Conservation (phyloP, 2,113 vertebrate genomes). For the Alethe castanea region DNA sequence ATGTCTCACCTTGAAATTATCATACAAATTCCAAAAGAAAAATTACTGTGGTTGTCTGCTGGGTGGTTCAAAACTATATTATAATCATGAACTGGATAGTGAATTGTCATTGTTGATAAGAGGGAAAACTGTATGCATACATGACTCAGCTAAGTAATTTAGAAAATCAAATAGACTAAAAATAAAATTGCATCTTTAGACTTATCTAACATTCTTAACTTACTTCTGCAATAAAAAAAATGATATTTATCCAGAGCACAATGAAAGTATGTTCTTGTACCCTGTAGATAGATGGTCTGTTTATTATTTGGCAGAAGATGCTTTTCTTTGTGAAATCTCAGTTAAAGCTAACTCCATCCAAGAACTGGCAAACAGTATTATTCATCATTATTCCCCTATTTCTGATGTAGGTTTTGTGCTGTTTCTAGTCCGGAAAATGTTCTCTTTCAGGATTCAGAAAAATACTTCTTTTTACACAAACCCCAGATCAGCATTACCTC, state of each 20-base stretch:
- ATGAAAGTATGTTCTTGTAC: neutral
- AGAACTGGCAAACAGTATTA: constrained; percentile 34
- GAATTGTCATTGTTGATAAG: neutral
- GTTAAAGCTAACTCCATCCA: constrained; percentile 29
- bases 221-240: neutral
- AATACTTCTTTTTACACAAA: neutral
- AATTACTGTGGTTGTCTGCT: neutral
- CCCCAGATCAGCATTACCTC: neutral
- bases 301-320: neutral
- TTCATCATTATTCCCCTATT: neutral
- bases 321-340: constrained; percentile 17
- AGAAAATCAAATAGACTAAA: neutral
- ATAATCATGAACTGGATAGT: neutral
- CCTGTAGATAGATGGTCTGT: neutral
- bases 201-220: neutral
- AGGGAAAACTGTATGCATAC: neutral
- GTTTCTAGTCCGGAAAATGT: constrained; percentile 19
- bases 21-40: neutral
- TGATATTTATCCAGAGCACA: neutral
- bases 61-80: neutral
- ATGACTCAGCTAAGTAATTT: neutral
- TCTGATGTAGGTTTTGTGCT: constrained; percentile 39
- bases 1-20: neutral
- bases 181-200: neutral
- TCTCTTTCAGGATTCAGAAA: neutral